Conservation (phyloP, 2,113 vertebrate genomes). For the Elanoides forficatus region DNA sequence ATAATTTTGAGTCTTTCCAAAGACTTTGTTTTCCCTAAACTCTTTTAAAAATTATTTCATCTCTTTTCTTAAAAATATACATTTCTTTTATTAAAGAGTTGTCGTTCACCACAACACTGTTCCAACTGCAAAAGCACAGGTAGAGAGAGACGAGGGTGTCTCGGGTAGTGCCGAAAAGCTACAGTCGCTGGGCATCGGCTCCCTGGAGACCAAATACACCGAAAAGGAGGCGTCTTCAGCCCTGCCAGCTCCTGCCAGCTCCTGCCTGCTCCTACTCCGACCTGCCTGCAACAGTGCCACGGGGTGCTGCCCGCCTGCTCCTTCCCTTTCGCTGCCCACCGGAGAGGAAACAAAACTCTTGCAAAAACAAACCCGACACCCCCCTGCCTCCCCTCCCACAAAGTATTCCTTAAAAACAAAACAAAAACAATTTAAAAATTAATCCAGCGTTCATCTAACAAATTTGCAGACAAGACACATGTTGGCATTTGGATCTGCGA, state of each 20-base stretch:
- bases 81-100: conserved; percentile 27
- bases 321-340: background rate
- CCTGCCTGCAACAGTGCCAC: background rate
- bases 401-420: background rate
- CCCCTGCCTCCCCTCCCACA: background rate
- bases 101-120: background rate
- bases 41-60: conserved; percentile 38
- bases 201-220: background rate
- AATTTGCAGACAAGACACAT: background rate
- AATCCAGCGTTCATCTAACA: conserved; percentile 13
- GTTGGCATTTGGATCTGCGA: background rate
- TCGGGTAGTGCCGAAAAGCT: accelerated
- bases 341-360: background rate
- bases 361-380: background rate
- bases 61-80: conserved; percentile 36
- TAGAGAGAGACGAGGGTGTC: background rate
- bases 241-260: background rate
- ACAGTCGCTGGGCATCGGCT: background rate
- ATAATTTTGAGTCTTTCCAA: conserved; percentile 33
- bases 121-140: background rate
- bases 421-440: background rate
- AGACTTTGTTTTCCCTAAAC: background rate
- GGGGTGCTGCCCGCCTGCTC: background rate
- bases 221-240: background rate
- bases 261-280: background rate